Percentiles rank a stretch among this genome's conserved stretches.
These are phyloP conservation scores for Aphodius granarius DNA, from an alignment of 2,888 invertebrate genomes.

Conservation along the genomic window DNA sequence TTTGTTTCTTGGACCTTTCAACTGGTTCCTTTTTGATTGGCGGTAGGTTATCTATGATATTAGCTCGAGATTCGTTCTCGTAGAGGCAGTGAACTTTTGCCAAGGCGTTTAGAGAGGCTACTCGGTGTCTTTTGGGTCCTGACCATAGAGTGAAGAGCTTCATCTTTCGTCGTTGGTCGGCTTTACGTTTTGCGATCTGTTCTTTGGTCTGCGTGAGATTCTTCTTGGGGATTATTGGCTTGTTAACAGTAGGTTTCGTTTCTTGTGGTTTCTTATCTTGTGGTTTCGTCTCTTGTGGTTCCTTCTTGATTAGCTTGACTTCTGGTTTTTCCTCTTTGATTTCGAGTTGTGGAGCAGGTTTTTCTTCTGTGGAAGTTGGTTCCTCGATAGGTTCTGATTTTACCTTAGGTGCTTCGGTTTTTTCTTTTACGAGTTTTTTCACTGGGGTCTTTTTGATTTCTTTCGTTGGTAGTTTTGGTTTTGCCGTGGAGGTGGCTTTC, in stretches of 20 bases:
- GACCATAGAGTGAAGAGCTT: slow-evolving; percentile 71
- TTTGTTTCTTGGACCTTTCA: slow-evolving; percentile 30
- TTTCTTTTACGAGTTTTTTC: not conserved
- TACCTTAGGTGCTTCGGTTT: not conserved
- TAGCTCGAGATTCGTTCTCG: slow-evolving; percentile 82
- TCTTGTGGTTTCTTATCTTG: not conserved
- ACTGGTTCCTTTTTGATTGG: slow-evolving; percentile 32
- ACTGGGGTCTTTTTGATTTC: not conserved
- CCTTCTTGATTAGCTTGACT: slow-evolving; percentile 11
- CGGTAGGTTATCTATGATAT: slow-evolving; percentile 60
- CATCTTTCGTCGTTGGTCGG: slow-evolving; percentile 52
- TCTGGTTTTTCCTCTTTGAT: slow-evolving; percentile 7
- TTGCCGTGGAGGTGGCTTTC: slow-evolving; percentile 8
- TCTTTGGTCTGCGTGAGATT: slow-evolving; percentile 23
- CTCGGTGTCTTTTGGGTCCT: slow-evolving; percentile 80
- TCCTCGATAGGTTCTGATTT: slow-evolving; percentile 22
- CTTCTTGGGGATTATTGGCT: slow-evolving; percentile 5
- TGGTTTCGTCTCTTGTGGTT: slow-evolving; percentile 11
- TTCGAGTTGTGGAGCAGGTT: not conserved
- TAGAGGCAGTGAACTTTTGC: slow-evolving; percentile 91
- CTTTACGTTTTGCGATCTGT: slow-evolving; percentile 28
- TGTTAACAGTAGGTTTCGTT: not conserved
- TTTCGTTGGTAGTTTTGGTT: slow-evolving; percentile 5
- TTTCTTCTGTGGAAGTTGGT: slow-evolving; percentile 19
- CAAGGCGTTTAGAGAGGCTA: slow-evolving; percentile 85